Conservation (phyloP, 2,113 vertebrate species). For the Cyanoderma ruficeps region DNA sequence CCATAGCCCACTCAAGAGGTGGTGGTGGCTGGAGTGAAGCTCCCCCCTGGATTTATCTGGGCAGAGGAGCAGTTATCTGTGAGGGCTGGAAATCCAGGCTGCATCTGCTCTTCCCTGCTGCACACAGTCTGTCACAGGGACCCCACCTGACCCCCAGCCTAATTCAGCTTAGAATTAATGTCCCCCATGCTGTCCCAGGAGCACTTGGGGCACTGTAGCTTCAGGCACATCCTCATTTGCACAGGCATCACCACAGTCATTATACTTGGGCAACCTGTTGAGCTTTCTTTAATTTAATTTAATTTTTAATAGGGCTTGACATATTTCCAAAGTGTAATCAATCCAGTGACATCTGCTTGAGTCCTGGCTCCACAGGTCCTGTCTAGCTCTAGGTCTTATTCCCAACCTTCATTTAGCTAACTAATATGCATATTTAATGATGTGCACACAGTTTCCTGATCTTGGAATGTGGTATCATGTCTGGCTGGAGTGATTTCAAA, state of each 20-base stretch:
- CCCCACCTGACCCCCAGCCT: neutral
- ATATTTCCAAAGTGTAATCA: conserved; percentile 37
- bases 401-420: conserved; percentile 8
- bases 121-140: neutral
- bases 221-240: neutral
- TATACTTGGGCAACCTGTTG: neutral
- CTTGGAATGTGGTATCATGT: neutral
- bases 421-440: conserved; percentile 36
- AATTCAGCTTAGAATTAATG: neutral
- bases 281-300: conserved; percentile 46
- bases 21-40: neutral
- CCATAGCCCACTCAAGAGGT: neutral
- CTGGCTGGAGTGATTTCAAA: neutral
- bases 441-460: neutral
- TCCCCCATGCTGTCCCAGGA: neutral
- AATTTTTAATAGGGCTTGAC: conserved; percentile 45
- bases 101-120: neutral
- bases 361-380: neutral
- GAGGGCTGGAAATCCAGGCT: neutral
- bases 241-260: neutral
- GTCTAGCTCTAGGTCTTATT: conserved; percentile 23
- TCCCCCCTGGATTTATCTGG: neutral
- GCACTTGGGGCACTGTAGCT: neutral
- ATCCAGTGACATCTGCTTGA: conserved; percentile 32
- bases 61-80: neutral